phyloP scores from a whole-genome alignment of 2,888 invertebrate genomes.

The Nasonovia ribisnigri region DNA sequence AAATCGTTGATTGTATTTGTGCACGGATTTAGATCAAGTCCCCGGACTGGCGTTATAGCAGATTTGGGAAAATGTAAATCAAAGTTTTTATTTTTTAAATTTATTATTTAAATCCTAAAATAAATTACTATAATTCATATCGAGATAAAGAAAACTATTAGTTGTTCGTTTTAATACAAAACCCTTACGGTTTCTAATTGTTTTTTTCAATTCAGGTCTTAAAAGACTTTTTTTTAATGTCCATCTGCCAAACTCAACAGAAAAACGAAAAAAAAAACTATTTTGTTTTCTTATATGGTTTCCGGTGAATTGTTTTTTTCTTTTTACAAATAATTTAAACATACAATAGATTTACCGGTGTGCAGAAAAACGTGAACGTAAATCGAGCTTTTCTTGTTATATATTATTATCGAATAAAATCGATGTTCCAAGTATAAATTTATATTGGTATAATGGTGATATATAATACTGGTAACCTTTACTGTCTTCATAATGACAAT shows the following conservation, averaged over 20 bases:
- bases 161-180: neutral
- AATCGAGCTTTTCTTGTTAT: neutral
- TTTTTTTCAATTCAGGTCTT: neutral
- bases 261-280: neutral
- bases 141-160: neutral
- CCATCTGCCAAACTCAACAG: neutral
- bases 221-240: neutral
- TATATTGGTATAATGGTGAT: neutral
- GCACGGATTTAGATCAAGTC: conserved; percentile 38
- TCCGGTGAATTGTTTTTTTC: neutral
- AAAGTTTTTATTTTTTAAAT: neutral
- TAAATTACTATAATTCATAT: neutral
- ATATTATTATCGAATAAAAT: neutral
- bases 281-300: neutral
- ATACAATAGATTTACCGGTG: neutral
- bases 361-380: neutral
- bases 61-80: conserved; percentile 41
- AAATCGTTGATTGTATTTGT: conserved; percentile 35
- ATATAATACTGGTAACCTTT: neutral
- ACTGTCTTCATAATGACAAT: neutral
- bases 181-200: neutral
- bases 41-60: neutral
- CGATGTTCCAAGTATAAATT: neutral
- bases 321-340: neutral
- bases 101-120: neutral